Conservation (phyloP, 2,888 invertebrate genomes). For the Nomada lathburiana region DNA sequence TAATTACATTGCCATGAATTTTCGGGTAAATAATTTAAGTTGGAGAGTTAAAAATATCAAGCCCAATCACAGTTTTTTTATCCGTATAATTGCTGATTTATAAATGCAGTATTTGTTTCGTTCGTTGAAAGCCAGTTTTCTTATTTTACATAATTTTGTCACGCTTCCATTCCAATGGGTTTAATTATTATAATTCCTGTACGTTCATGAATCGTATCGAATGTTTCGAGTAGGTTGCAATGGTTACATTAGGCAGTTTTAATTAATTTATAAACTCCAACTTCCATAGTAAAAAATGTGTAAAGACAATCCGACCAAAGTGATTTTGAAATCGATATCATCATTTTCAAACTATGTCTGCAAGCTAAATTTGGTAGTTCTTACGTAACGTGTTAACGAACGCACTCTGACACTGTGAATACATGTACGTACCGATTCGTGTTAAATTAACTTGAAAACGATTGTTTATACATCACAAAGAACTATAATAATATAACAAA, state of each 20-base stretch:
- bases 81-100: neutral
- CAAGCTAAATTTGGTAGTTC: slow-evolving; percentile 80
- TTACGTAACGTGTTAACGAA: slow-evolving; percentile 79
- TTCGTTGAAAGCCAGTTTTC: neutral
- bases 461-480: neutral
- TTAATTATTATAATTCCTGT: neutral
- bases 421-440: slow-evolving; percentile 33
- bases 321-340: slow-evolving; percentile 81
- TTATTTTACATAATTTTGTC: neutral
- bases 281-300: neutral
- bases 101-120: no score
- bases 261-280: no score
- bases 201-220: neutral
- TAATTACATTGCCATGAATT: neutral
- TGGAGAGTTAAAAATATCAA: neutral
- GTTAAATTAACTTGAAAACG: slow-evolving; percentile 46
- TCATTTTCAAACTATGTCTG: slow-evolving; percentile 79
- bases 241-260: no score
- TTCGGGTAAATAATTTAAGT: neutral
- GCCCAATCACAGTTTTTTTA: neutral
- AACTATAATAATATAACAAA: no score
- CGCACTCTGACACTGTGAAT: slow-evolving; percentile 73
- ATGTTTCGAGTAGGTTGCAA: no score
- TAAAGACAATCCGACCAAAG: slow-evolving; percentile 4
- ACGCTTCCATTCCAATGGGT: neutral